Base-by-base conservation (phyloP, 1,140 invertebrate genomes). In the Helicoverpa armigera region DNA sequence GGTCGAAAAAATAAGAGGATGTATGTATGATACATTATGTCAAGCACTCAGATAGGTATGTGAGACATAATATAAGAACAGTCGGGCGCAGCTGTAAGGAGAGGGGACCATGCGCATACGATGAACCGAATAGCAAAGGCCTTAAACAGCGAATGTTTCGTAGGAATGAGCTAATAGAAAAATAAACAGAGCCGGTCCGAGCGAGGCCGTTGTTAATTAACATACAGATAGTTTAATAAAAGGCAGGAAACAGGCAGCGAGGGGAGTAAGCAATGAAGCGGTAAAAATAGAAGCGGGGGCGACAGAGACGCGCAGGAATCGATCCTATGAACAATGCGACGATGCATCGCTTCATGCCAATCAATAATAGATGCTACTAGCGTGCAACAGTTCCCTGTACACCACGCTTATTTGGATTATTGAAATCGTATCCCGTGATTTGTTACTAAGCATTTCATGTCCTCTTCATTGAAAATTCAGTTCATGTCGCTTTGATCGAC, bases 171-270 rank as follows among this genome's bases (percentile, higher is more conserved):
- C 90, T 90, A 90, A 94, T 88, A 91, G 91, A 89, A 91, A 94
- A 89, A 89, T 90, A 93, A 94, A 94, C 89, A 91, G 85, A 89
- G 77, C 78, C 87, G 81, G 80, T 85, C 87, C 79, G 87, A 85
- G 79, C 87, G 94, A 93, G 91, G 92, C 89, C 92, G 90, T 91
- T 93, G 91, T 94, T 95, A 95, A 95, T 95, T 94, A 94, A 93
- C 94, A 95, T 95, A 94, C 91, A 95, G 91, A 94, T 94, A 95
- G 91, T 94, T 95, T 95, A 94, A 94, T 95, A 94, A 93, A 94
- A 91, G 92, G 91, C 94, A 94, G 94, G 92, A 94, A 95, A 89
- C 91, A 88, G 84, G 87, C 89, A 89, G 83, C 86, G 91, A 94
- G 92, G 92, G 92, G 94, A 93, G 92, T 88, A 92, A 83, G 91